Percentiles rank a stretch among this genome's conserved stretches.
phyloP scores from a whole-genome alignment of 2,888 invertebrate species.

The Phragmatobia fuliginosa region DNA sequence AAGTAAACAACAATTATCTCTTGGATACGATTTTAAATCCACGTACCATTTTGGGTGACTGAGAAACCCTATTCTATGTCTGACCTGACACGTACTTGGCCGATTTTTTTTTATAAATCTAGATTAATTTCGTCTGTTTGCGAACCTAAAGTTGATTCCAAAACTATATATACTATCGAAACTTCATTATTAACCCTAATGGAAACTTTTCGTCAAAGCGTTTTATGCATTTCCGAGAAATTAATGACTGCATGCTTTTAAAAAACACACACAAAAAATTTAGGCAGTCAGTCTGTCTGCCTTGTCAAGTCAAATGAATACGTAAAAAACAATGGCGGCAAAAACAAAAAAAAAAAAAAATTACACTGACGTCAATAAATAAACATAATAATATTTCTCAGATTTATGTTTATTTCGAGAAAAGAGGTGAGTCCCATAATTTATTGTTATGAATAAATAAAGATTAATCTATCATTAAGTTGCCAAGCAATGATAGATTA shows the following conservation, averaged over 20 bases:
- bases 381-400: not conserved
- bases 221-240: not conserved
- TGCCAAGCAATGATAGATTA: conserved; percentile 13
- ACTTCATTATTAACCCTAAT: too few relatives aligned
- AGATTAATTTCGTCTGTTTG: too few relatives aligned
- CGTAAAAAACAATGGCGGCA: not conserved
- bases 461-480: not conserved
- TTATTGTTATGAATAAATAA: not conserved
- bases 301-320: not conserved
- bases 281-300: not conserved
- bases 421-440: conserved; percentile 9
- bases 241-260: not conserved
- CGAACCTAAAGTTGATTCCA: too few relatives aligned
- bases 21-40: too few relatives aligned
- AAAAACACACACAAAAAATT: not conserved
- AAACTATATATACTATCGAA: too few relatives aligned
- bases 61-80: too few relatives aligned
- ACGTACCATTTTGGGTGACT: too few relatives aligned
- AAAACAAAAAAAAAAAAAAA: not conserved
- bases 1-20: too few relatives aligned
- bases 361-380: too few relatives aligned
- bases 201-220: too few relatives aligned
- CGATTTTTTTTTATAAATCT: too few relatives aligned
- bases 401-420: conserved; percentile 5
- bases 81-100: too few relatives aligned